Conservation (phyloP, 2,888 invertebrate genomes). For the Toxonevra muliebris region DNA sequence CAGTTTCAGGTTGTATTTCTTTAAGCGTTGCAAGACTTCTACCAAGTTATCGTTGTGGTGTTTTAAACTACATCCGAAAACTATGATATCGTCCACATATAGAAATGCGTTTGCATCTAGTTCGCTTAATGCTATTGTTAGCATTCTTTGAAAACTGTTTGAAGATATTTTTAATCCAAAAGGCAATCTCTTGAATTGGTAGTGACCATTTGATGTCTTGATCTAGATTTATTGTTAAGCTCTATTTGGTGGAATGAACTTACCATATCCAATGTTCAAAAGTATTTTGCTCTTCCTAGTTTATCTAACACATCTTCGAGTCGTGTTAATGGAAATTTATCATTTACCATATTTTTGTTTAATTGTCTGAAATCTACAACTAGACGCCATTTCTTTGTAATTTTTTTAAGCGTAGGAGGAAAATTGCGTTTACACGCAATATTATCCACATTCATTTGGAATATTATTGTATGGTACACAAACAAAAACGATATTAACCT, state of each 20-base stretch:
- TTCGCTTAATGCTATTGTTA: conserved; percentile 35
- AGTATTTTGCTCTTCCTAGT: conserved; percentile 34
- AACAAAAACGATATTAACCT: no score
- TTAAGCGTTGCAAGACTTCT: conserved; percentile 28
- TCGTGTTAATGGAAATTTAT: conserved; percentile 32
- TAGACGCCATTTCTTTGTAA: conserved; percentile 30
- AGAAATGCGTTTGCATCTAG: conserved; percentile 36
- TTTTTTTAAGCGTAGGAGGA: no score
- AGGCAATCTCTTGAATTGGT: conserved; percentile 37
- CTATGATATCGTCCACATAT: conserved; percentile 23
- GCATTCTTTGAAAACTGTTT: conserved; percentile 37
- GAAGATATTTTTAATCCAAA: conserved; percentile 39
- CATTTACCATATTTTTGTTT: conserved; percentile 31
- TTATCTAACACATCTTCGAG: no score
- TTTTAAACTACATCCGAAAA: conserved; percentile 34
- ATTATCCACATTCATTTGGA: no score
- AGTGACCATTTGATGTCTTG: conserved; percentile 32
- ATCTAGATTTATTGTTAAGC: conserved; percentile 26
- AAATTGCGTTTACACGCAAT: no score
- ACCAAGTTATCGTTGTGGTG: conserved; percentile 37
- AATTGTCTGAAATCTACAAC: conserved; percentile 31
- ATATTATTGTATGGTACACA: no score
- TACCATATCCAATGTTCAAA: conserved; percentile 17
- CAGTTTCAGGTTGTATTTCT: conserved; percentile 33
- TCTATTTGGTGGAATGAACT: not conserved